Percentiles rank a stretch among this genome's conserved stretches.
Evolutionary conservation across 2,797 vertebrate species (phyloP).

Genomic region (Picus viridis): DNA sequence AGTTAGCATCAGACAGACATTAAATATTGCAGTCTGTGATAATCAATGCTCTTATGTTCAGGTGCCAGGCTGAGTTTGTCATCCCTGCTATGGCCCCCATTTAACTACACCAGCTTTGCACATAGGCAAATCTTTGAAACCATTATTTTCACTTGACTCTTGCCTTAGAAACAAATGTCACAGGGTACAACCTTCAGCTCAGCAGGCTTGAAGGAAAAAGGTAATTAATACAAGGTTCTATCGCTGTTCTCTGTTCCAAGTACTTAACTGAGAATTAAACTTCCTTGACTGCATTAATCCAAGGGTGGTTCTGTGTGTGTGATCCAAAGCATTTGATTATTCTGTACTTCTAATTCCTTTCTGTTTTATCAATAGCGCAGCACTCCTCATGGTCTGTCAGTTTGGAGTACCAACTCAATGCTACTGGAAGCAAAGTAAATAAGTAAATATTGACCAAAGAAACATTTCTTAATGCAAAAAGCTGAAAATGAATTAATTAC

Average conservation of each 20-base stretch:
- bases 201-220: neutral
- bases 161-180: neutral
- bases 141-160: neutral
- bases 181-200: neutral
- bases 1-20: neutral
- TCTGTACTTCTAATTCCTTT: neutral
- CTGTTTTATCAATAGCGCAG: neutral
- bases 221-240: neutral
- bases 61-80: neutral
- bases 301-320: neutral
- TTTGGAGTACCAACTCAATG: neutral
- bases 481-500: neutral
- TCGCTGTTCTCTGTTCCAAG: neutral
- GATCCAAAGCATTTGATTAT: neutral
- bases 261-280: neutral
- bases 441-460: neutral
- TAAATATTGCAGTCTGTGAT: neutral
- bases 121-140: neutral
- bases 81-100: neutral
- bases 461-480: neutral
- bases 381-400: neutral
- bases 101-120: neutral
- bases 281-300: neutral
- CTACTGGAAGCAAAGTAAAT: slow-evolving; percentile 10
- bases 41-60: neutral